A percentile compares a stretch with the other conserved stretches of the same genome.
phyloP scores from a whole-genome alignment of 2,888 invertebrate species.

The Scrobipalpa costella region DNA sequence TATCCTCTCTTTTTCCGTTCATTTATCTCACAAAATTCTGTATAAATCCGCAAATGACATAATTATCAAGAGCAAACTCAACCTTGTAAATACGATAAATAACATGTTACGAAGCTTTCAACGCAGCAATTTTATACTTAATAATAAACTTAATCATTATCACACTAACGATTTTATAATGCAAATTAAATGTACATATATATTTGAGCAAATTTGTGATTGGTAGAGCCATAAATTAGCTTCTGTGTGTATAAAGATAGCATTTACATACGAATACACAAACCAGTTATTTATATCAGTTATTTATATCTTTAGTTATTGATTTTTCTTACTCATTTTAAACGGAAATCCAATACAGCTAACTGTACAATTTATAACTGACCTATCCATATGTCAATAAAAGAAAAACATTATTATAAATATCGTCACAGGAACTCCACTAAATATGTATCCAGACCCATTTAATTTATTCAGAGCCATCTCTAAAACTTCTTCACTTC shows the following conservation, averaged over 20 bases:
- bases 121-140: conserved; percentile 20
- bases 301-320: too few relatives aligned
- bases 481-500: too few relatives aligned
- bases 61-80: not conserved
- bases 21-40: not conserved
- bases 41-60: not conserved
- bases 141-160: conserved; percentile 25
- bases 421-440: too few relatives aligned
- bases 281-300: not conserved
- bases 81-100: conserved; percentile 18
- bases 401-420: too few relatives aligned
- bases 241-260: not conserved
- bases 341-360: too few relatives aligned
- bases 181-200: conserved; percentile 12
- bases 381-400: too few relatives aligned
- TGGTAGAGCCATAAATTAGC: not conserved
- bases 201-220: conserved; percentile 9
- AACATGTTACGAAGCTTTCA: conserved; percentile 9
- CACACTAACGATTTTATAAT: conserved; percentile 23
- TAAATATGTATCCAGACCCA: too few relatives aligned
- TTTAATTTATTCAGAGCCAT: too few relatives aligned
- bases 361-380: too few relatives aligned
- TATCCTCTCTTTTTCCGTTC: not conserved
- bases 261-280: not conserved
- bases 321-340: too few relatives aligned